phyloP scores from a whole-genome alignment of 1,140 invertebrate genomes.

The Odontomachus brunneus region DNA sequence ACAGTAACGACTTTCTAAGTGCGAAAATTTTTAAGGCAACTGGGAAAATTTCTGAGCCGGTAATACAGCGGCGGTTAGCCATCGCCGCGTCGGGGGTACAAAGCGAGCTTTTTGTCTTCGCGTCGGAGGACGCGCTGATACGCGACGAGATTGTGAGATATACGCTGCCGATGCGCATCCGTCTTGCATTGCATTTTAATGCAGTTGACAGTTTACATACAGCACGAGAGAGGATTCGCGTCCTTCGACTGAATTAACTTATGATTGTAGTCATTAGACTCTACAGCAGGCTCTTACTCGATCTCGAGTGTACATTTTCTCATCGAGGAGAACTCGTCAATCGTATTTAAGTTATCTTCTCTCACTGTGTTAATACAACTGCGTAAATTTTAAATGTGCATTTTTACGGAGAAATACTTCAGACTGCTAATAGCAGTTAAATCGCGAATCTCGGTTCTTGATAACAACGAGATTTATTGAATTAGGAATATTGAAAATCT shows the following conservation, averaged over 20 bases:
- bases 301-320: no score
- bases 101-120: slow-evolving; percentile 23
- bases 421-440: no score
- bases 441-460: no score
- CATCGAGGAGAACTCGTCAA: no score
- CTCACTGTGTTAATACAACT: no score
- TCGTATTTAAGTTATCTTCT: no score
- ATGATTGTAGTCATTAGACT: no score
- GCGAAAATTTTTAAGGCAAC: slow-evolving; percentile 63
- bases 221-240: slow-evolving; percentile 5
- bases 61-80: slow-evolving; percentile 5
- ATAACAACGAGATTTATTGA: background rate
- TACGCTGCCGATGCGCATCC: background rate
- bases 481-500: background rate
- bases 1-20: slow-evolving; percentile 73
- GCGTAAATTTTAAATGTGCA: no score
- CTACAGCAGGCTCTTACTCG: no score
- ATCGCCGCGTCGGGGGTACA: background rate
- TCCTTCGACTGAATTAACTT: background rate
- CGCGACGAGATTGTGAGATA: slow-evolving; percentile 21
- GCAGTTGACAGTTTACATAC: slow-evolving; percentile 12
- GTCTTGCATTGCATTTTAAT: slow-evolving; percentile 39
- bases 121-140: slow-evolving; percentile 1
- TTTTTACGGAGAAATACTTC: no score
- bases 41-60: slow-evolving; percentile 40